A percentile compares a stretch with the other conserved stretches of the same genome.
These are phyloP conservation scores for Entomobrya multifasciata DNA, from an alignment of 2,888 invertebrate species.

Conservation along the genomic window DNA sequence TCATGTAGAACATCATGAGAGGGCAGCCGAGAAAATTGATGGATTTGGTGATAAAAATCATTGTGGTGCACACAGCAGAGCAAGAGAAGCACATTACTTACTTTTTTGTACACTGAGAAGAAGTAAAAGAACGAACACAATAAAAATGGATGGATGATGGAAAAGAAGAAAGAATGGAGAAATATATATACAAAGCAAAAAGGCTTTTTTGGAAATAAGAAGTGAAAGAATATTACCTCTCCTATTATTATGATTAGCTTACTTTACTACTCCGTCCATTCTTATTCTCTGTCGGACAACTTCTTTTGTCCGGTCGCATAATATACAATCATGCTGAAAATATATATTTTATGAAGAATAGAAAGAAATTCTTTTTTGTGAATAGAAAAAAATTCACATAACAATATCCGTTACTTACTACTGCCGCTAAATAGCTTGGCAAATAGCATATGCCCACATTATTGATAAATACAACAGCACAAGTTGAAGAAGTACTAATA, in stretches of 20 bases:
- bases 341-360: too few species aligned
- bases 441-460: neutral
- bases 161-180: neutral
- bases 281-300: neutral
- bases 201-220: neutral
- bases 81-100: conserved; percentile 19
- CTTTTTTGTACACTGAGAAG: neutral
- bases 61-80: conserved; percentile 28
- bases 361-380: too few species aligned
- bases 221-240: neutral
- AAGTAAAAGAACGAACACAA: neutral
- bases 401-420: neutral
- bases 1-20: conserved; percentile 25
- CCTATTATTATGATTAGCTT: conserved; percentile 12
- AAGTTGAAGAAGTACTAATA: neutral
- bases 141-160: too few species aligned
- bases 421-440: neutral
- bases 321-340: too few species aligned
- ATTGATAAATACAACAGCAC: neutral
- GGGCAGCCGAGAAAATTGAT: conserved; percentile 60
- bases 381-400: too few species aligned
- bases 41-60: conserved; percentile 64
- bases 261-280: neutral
- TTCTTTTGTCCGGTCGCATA: neutral
- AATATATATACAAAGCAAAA: too few species aligned